These are phyloP conservation scores for Aphidius colemani DNA, from an alignment of 2,888 invertebrate genomes.

Conservation along the genomic window DNA sequence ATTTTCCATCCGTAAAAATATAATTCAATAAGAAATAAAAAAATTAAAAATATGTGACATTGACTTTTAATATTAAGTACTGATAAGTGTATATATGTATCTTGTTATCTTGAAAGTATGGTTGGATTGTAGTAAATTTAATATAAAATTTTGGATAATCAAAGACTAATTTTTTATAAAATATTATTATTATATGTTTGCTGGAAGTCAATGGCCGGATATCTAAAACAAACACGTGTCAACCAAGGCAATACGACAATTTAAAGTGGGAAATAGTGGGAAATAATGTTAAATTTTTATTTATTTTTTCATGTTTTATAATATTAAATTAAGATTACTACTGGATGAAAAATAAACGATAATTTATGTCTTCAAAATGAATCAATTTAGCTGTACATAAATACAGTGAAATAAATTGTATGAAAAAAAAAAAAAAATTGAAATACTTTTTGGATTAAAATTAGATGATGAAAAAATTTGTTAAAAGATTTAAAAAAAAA, in stretches of 20 bases:
- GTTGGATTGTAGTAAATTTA: too few species aligned
- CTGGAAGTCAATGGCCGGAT: constrained; percentile 55
- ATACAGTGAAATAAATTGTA: too few species aligned
- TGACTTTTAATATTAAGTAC: too few species aligned
- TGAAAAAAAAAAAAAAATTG: too few species aligned
- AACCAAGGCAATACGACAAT: constrained; percentile 36
- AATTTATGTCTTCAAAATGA: background rate
- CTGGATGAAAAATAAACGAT: constrained; percentile 3
- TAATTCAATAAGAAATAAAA: too few species aligned
- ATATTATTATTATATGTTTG: constrained; percentile 36
- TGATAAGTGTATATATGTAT: too few species aligned
- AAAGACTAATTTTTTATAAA: background rate
- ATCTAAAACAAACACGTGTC: constrained; percentile 58
- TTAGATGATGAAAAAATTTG: too few species aligned
- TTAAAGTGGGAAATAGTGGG: constrained; percentile 18
- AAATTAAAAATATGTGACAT: too few species aligned
- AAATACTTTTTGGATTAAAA: too few species aligned
- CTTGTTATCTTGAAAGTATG: too few species aligned
- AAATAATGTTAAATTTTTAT: background rate
- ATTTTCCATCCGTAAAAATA: too few species aligned
- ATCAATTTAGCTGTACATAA: background rate
- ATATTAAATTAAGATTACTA: background rate
- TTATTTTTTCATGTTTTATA: background rate
- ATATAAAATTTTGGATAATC: too few species aligned
- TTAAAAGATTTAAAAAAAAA: background rate